phyloP scores from a whole-genome alignment of 2,113 vertebrate genomes.

The Pterophyllum scalare region DNA sequence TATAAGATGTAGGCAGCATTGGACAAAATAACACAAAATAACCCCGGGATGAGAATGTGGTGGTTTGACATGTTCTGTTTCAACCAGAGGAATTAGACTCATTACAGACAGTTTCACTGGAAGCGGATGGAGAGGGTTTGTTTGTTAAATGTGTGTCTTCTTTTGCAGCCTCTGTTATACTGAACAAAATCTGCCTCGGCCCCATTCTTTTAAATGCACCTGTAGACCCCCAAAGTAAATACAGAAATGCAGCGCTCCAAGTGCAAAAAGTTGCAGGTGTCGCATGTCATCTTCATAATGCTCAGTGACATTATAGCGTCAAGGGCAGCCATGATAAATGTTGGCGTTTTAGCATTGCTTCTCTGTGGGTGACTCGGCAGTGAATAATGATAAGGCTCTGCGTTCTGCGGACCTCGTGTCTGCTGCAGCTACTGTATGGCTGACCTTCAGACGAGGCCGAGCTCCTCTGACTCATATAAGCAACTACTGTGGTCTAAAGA shows the following conservation, averaged over 20 bases:
- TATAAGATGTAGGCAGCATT: not conserved
- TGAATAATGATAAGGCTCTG: slow-evolving; percentile 53
- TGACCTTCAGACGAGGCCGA: slow-evolving; percentile 56
- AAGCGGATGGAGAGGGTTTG: not conserved
- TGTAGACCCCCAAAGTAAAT: not conserved
- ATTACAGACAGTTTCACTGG: not conserved
- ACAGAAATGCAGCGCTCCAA: not conserved
- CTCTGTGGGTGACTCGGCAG: slow-evolving; percentile 20
- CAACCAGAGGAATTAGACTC: not conserved
- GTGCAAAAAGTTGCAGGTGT: not conserved
- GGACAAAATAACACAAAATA: not conserved
- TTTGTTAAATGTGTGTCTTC: slow-evolving; percentile 6
- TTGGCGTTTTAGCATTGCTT: slow-evolving; percentile 32
- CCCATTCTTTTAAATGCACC: not conserved
- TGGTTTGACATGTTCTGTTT: not conserved
- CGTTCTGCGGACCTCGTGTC: slow-evolving; percentile 18
- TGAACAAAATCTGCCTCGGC: not conserved
- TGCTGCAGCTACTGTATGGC: slow-evolving; percentile 12
- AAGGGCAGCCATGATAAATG: slow-evolving; percentile 58
- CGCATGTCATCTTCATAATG: slow-evolving; percentile 34
- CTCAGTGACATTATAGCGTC: slow-evolving; percentile 40
- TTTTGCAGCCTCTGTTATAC: not conserved
- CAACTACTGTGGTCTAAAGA: slow-evolving; percentile 32
- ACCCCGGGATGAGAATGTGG: not conserved
- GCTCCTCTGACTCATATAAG: slow-evolving; percentile 39